Base-by-base conservation (phyloP, 2,888 invertebrate genomes). In the Mythimna vitellina region DNA sequence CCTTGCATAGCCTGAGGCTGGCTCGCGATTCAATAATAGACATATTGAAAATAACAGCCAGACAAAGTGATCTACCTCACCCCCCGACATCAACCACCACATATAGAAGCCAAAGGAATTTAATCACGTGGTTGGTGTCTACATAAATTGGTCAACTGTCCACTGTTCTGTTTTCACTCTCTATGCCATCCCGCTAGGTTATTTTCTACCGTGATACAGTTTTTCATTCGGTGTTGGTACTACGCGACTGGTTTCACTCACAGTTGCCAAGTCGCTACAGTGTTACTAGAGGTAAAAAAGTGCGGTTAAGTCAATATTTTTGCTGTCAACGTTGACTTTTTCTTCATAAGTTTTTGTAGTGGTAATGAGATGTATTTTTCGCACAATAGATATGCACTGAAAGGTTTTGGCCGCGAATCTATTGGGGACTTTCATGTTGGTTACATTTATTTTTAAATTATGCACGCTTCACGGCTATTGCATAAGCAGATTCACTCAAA, bases 121-220 rank as follows among this genome's bases (percentile, higher is more conserved):
- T 75, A 71, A 70, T 80, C 61, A 76, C 56, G 67, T 70, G 70
- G 82, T 70, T 82, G 81, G 80, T 89, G 82, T 90, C 92, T 88
- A 80, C 54, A 73, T 89, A 89, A 76, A 83, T 82, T 90, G 89
- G 91, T 73, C 84, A 84, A 88, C 84, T 87, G 87, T 85, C 91
- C 89, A 78, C 86, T 84, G 89, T 87, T 87, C 78, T 76, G 92
- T 91, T 95, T 95, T 95, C 95, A 95, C 95, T 95, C 93, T 96
- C 95, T 82, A 93, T 93, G 75, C 87, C 85, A 94, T 95, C 91
- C 92, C 92, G 93, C 92, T 93, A 93, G 87, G 84, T 83, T 86
- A 89, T 93, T 94, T 85, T 94, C 94, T 94, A 93, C 88, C 78
- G 87, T 90, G 93, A 92, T 93, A 94, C 92, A 93, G 93, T 94